Evolutionary conservation across 2,797 vertebrate genomes (phyloP), one percentile per base, ranked within the genome.

Genomic region (Ara ararauna): DNA sequence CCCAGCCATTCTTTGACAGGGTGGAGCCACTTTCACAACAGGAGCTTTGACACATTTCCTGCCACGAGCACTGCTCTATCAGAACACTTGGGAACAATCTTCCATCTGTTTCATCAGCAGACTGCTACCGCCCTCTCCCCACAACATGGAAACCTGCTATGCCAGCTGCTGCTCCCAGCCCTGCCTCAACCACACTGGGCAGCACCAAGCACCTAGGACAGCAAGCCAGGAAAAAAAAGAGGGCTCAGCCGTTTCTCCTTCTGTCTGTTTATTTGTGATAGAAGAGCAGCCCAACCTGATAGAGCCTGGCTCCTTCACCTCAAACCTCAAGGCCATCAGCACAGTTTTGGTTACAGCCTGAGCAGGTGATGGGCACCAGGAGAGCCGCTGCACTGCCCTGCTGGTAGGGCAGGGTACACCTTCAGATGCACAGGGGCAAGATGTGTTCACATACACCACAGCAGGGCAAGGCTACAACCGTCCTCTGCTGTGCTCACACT

Each of bases 191-290:
- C 61, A 13, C 34, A 1, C 10, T 9, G 20, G 60, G 56, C 30
- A 94, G 67, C 23, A 86, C 18, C 11, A 76, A 44, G 60, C 18
- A 71, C 51, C 81, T 80, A 58, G 81, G 38, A 53, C 34, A 85
- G 13, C 21, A 51, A 91, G 53, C 5, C 86, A 75, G 36, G 38
- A 87, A 95, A 90, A 96, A 90, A 85, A 91, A 92, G 45, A 90
- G 20, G 40, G 68, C 91, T 83, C 65, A 96, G 86, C 9, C 88
- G 48, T 50, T 85, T 96, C 90, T 96, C 95, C 95, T 96, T 97
- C 96, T 96, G 95, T 95, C 85, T 89, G 89, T 97, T 97, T 97
- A 97, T 97, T 97, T 92, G 72, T 85, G 54, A 95, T 95, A 97
- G 95, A 97, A 96, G 94, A 97, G 90, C 96, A 97, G 95, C 94